Evolutionary conservation across 2,888 invertebrate genomes (phyloP).

Genomic region (Ptilodon capucinus): DNA sequence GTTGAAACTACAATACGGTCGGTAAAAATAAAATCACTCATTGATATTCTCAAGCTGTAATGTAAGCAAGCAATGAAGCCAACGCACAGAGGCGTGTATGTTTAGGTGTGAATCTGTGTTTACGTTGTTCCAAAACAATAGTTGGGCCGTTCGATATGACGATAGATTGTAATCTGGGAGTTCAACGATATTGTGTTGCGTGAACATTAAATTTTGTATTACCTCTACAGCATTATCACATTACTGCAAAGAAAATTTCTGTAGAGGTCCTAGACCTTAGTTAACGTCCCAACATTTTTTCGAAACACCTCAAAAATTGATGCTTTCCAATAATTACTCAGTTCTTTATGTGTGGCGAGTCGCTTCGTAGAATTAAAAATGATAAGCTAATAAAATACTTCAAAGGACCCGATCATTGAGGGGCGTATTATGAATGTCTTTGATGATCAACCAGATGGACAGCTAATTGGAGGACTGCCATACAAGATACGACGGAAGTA

Average conservation of each 20-base stretch:
- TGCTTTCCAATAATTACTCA: not conserved
- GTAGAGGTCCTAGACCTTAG: too few relatives aligned
- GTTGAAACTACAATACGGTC: constrained; percentile 27
- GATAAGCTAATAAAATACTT: constrained; percentile 2
- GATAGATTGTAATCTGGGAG: constrained; percentile 1
- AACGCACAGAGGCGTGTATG: constrained; percentile 15
- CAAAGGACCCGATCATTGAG: not conserved
- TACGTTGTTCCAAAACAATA: constrained; percentile 13
- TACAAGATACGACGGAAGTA: constrained; percentile 5
- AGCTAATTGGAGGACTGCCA: constrained; percentile 32
- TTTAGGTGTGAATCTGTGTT: constrained; percentile 25
- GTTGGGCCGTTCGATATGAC: constrained; percentile 2
- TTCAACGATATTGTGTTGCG: not conserved
- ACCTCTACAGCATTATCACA: not conserved
- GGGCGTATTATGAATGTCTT: constrained; percentile 14
- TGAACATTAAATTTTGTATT: constrained; percentile 4
- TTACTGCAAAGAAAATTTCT: too few relatives aligned
- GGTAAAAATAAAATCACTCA: constrained; percentile 38
- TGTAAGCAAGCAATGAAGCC: too few relatives aligned
- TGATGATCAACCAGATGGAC: constrained; percentile 18
- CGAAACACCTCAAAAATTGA: too few relatives aligned
- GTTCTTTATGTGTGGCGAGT: not conserved
- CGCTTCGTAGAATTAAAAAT: not conserved
- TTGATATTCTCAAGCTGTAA: constrained; percentile 39
- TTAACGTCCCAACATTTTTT: too few relatives aligned